These are phyloP conservation scores for Willowsia nigromaculata DNA, from an alignment of 2,888 invertebrate species.

Conservation along the genomic window DNA sequence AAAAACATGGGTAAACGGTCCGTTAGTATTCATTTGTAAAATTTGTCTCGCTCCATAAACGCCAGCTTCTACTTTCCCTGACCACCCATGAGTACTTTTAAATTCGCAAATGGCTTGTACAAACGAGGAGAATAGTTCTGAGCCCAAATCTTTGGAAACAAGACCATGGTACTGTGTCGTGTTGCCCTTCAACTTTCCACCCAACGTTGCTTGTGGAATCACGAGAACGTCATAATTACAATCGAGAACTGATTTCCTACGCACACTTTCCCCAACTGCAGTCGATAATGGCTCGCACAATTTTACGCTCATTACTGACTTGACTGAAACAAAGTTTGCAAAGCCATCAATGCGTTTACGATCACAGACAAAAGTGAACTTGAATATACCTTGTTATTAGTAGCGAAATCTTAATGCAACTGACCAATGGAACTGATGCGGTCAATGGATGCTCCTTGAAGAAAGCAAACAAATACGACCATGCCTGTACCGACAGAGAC, in stretches of 20 bases:
- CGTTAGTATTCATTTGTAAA: slow-evolving; percentile 80
- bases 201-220: slow-evolving; percentile 81
- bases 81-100: slow-evolving; percentile 37
- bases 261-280: neutral
- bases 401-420: slow-evolving; percentile 4
- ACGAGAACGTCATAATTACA: slow-evolving; percentile 80
- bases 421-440: slow-evolving; percentile 79
- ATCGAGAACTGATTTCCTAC: slow-evolving; percentile 68
- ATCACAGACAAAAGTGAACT: too few relatives aligned
- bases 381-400: too few relatives aligned
- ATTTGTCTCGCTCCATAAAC: slow-evolving; percentile 81
- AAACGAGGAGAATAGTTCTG: slow-evolving; percentile 79
- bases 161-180: slow-evolving; percentile 81
- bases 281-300: slow-evolving; percentile 68
- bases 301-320: slow-evolving; percentile 71
- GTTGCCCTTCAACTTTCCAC: slow-evolving; percentile 81
- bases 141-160: slow-evolving; percentile 80
- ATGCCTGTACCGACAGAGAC: slow-evolving; percentile 80
- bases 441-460: slow-evolving; percentile 80
- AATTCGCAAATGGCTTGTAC: slow-evolving; percentile 75
- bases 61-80: slow-evolving; percentile 79
- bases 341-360: too few relatives aligned
- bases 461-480: slow-evolving; percentile 81
- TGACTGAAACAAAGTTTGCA: slow-evolving; percentile 58
- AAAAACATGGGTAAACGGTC: slow-evolving; percentile 80